A percentile compares a stretch with the other conserved stretches of the same genome.
Evolutionary conservation across 2,888 invertebrate genomes (phyloP).

Genomic region (Peribatodes rhomboidaria): DNA sequence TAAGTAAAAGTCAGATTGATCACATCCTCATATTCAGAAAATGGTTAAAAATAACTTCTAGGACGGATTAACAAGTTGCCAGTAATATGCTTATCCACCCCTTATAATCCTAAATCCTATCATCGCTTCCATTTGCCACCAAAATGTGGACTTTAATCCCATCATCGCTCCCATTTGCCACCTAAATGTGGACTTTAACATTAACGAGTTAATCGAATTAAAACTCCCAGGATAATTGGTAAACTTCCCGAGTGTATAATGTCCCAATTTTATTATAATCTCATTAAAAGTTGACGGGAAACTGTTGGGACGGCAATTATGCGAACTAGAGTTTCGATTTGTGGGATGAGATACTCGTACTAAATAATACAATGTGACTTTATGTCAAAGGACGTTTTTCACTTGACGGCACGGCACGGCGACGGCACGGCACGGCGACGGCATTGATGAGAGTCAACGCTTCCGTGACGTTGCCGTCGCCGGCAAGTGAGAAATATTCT

Average conservation of each 20-base stretch:
- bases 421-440: too few relatives aligned
- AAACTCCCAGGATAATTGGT: constrained; percentile 42
- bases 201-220: constrained; percentile 39
- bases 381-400: too few relatives aligned
- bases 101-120: constrained; percentile 35
- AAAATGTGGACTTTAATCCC: constrained; percentile 31
- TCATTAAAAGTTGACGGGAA: constrained; percentile 49
- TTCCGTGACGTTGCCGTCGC: too few relatives aligned
- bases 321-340: constrained; percentile 31
- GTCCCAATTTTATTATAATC: constrained; percentile 47
- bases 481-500: too few relatives aligned
- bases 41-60: not conserved
- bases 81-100: constrained; percentile 8
- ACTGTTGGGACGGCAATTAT: constrained; percentile 35
- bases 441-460: too few relatives aligned
- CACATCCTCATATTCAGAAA: too few relatives aligned
- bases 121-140: constrained; percentile 24
- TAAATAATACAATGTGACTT: constrained; percentile 21
- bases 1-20: too few relatives aligned
- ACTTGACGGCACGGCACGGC: too few relatives aligned
- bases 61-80: constrained; percentile 7
- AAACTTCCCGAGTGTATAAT: constrained; percentile 34
- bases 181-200: constrained; percentile 26
- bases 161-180: constrained; percentile 24
- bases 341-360: constrained; percentile 14